A percentile compares a stretch with the other conserved stretches of the same genome.
These are phyloP conservation scores for Nannoperca australis DNA, from an alignment of 2,797 vertebrate genomes.

Conservation along the genomic window DNA sequence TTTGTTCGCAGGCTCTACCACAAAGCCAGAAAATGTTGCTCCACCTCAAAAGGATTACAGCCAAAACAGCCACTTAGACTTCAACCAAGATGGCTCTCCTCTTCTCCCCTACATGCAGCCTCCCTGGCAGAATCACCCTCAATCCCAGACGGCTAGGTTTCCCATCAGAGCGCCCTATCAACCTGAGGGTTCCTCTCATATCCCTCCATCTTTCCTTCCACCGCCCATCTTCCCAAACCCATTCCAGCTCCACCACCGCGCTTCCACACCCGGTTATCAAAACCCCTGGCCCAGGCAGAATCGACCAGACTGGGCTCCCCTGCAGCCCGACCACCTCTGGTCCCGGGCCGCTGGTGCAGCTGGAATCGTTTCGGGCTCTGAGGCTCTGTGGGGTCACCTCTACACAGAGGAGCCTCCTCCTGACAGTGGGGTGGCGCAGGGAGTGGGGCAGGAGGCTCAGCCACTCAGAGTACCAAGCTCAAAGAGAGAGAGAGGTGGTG, in stretches of 20 bases:
- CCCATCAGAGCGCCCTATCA: conserved; percentile 38
- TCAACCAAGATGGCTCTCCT: conserved; percentile 36
- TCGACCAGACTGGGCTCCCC: conserved; percentile 24
- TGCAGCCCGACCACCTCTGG: conserved; percentile 22
- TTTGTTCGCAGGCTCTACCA: conserved; percentile 47
- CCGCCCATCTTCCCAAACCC: conserved; percentile 32
- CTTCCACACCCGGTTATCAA: background rate
- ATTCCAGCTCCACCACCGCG: conserved; percentile 26
- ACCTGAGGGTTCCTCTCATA: conserved; percentile 17
- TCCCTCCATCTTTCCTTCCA: conserved; percentile 22
- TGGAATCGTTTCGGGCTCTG: conserved; percentile 17
- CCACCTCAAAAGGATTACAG: conserved; percentile 12
- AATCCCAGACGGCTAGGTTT: conserved; percentile 25
- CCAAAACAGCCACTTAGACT: conserved; percentile 27
- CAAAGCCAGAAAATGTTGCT: conserved; percentile 22
- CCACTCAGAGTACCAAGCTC: conserved; percentile 17
- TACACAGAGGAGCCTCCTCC: conserved; percentile 40
- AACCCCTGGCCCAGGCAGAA: conserved; percentile 39
- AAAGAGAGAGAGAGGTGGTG: conserved; percentile 3
- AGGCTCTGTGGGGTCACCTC: conserved; percentile 44
- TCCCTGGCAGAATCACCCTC: conserved; percentile 64
- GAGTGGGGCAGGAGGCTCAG: conserved; percentile 1
- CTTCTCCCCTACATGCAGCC: conserved; percentile 19
- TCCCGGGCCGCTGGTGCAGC: conserved; percentile 38
- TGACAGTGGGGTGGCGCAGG: conserved; percentile 15